phyloP scores from a whole-genome alignment of 2,797 vertebrate species.

The Gymnoscopelus braueri region DNA sequence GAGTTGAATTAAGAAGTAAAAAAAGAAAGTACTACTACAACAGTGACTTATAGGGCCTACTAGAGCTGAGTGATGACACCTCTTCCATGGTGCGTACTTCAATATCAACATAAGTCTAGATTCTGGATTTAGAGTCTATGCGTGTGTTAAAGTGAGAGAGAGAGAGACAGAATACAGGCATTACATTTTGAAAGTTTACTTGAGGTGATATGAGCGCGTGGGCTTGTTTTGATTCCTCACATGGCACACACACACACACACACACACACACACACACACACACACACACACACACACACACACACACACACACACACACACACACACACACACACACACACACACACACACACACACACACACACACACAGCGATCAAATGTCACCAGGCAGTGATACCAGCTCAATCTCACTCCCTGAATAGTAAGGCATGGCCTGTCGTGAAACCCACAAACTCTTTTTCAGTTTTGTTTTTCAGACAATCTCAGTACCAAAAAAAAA shows the following conservation, averaged over 20 bases:
- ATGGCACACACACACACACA: constrained; percentile 22
- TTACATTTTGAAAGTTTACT: constrained; percentile 18
- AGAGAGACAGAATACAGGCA: constrained; percentile 5
- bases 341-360: too few species aligned
- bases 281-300: neutral
- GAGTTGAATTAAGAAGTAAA: too few species aligned
- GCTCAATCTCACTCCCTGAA: constrained; percentile 58
- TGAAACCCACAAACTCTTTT: constrained; percentile 90
- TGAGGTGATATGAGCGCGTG: constrained; percentile 62
- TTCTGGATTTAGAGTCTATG: too few species aligned
- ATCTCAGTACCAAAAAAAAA: constrained; percentile 42
- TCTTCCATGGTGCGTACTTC: too few species aligned
- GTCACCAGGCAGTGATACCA: constrained; percentile 50
- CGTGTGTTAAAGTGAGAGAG: neutral
- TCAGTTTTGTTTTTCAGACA: constrained; percentile 92
- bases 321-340: constrained; percentile 1
- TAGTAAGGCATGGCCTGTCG: constrained; percentile 61
- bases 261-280: neutral
- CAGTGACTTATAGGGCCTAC: too few species aligned
- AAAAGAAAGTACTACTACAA: too few species aligned
- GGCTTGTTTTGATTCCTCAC: constrained; percentile 58
- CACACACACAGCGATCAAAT: constrained; percentile 50
- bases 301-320: constrained; percentile 19
- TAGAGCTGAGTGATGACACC: too few species aligned
- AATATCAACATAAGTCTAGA: too few species aligned